Percentiles rank a stretch among this genome's conserved stretches.
Conservation (phyloP, 2,797 vertebrate genomes). For the Tinamus major region DNA sequence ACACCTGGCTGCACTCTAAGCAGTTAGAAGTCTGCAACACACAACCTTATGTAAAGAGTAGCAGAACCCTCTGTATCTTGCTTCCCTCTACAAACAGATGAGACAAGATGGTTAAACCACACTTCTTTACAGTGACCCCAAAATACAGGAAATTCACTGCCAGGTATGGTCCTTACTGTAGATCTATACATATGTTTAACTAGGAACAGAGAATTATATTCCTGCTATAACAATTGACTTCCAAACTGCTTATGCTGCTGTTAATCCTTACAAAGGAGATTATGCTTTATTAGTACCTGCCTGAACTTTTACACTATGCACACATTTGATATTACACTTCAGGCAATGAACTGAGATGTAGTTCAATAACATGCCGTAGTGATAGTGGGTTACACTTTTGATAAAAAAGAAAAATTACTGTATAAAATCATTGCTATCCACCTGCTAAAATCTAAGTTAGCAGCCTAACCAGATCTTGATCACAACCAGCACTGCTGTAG, state of each 20-base stretch:
- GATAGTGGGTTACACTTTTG: background rate
- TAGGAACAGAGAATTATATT: background rate
- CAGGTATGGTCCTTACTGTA: background rate
- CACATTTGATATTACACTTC: background rate
- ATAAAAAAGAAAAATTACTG: background rate
- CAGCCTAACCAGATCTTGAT: background rate
- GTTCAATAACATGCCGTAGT: background rate
- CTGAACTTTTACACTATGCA: background rate
- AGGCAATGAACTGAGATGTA: background rate
- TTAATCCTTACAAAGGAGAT: conserved; percentile 12
- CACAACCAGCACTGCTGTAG: background rate
- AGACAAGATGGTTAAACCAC: background rate
- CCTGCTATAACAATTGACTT: background rate
- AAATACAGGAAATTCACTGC: background rate
- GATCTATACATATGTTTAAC: background rate
- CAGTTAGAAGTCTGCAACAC: background rate
- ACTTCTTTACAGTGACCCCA: background rate
- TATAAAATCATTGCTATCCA: background rate
- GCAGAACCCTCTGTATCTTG: background rate
- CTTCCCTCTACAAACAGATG: background rate
- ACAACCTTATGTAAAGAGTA: background rate
- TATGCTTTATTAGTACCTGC: background rate
- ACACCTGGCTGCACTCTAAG: background rate
- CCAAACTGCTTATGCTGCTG: background rate
- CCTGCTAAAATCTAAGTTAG: background rate